These are phyloP conservation scores for Ethmia dodecea DNA, from an alignment of 2,888 invertebrate genomes.

Conservation along the genomic window DNA sequence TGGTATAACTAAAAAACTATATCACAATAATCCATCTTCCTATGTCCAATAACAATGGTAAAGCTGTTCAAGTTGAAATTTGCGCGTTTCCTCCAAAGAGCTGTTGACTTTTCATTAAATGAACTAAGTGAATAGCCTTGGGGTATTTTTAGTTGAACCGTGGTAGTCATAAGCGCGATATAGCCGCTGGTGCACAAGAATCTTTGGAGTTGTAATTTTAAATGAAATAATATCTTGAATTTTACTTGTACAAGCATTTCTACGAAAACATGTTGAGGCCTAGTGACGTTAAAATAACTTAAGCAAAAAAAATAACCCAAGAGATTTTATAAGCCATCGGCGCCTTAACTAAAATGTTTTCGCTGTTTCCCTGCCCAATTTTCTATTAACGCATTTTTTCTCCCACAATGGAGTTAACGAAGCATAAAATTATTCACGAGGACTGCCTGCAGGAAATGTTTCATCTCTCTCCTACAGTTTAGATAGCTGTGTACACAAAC, in stretches of 20 bases:
- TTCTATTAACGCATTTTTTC: conserved; percentile 46
- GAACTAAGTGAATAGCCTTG: no score
- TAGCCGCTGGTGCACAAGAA: no score
- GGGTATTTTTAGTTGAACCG: no score
- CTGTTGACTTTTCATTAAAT: conserved; percentile 52
- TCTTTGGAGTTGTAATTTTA: no score
- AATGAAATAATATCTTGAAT: no score
- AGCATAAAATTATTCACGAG: conserved; percentile 66
- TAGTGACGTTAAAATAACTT: no score
- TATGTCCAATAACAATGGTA: conserved; percentile 30
- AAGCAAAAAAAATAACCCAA: no score
- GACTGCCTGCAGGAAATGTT: conserved; percentile 55
- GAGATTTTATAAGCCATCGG: no score
- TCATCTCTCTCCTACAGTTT: conserved; percentile 49
- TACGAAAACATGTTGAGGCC: no score
- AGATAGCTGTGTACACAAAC: conserved; percentile 69
- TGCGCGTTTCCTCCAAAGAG: conserved; percentile 22
- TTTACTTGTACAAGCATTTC: no score
- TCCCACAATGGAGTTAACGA: conserved; percentile 64
- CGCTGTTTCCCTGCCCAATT: conserved; percentile 24
- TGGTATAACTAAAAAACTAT: conserved; percentile 27
- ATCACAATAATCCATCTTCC: conserved; percentile 46
- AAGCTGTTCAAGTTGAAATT: conserved; percentile 23
- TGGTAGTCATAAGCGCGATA: no score
- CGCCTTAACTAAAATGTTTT: conserved; percentile 5